Evolutionary conservation across 2,113 vertebrate genomes (phyloP).

Genomic region (Phylloscopus whistleri): DNA sequence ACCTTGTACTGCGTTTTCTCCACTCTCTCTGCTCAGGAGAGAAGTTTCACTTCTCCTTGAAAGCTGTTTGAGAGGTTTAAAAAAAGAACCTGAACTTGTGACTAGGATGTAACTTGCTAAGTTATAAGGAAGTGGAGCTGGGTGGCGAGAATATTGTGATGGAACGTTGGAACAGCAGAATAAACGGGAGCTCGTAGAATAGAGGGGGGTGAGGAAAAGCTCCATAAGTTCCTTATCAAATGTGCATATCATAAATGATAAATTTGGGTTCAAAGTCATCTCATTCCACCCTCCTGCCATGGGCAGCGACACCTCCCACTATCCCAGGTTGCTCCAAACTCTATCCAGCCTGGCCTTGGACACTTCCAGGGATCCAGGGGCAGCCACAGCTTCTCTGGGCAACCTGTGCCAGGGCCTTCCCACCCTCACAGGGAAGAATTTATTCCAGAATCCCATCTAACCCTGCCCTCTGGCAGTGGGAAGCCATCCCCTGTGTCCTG

Average conservation of each 20-base stretch:
- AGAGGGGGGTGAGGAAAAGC: background rate
- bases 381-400: background rate
- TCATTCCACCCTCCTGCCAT: background rate
- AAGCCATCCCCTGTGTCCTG: background rate
- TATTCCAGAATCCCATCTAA: rapidly evolving
- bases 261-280: background rate
- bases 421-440: rapidly evolving
- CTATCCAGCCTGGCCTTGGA: rapidly evolving
- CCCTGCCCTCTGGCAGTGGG: background rate
- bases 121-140: background rate
- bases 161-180: background rate
- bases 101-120: background rate
- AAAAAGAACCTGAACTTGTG: background rate
- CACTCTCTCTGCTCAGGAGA: background rate
- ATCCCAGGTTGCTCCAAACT: background rate
- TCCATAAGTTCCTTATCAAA: background rate
- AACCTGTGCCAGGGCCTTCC: rapidly evolving
- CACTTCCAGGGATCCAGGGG: background rate
- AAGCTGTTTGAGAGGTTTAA: background rate
- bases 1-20: background rate
- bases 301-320: background rate
- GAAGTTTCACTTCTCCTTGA: background rate
- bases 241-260: background rate
- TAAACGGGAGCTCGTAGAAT: rapidly evolving
- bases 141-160: background rate